Evolutionary conservation across 2,888 invertebrate genomes (phyloP), one percentile per base, ranked within the genome.

Genomic region (Nomada ferruginata): DNA sequence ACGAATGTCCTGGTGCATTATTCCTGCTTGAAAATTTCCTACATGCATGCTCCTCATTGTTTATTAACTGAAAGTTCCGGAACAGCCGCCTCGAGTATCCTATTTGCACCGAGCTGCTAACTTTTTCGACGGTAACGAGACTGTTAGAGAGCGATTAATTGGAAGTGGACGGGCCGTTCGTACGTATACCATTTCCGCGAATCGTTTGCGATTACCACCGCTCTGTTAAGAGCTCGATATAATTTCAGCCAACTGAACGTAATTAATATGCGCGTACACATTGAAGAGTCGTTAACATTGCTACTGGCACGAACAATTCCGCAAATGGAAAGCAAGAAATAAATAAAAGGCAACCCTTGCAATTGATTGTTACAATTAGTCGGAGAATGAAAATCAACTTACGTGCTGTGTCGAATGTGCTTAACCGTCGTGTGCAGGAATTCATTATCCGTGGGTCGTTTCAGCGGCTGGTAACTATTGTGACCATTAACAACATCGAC

Each of bases 371-470:
- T 26, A 57, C 11, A 57, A 20, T 57, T 15, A 7, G 59, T 18
- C 26, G 18, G 29, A 60, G 36, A 18, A 36, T 66, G 13, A 29
- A 36, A 10, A 64, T 13, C 18, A 7, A 86, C 87, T 87, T 86
- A 87, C 88, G 86, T 71, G 70, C 15, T 80, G 18, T 83, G 63
- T 4, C 60, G 83, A 23, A 76, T 79, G 73, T 92, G 87, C 69
- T 91, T 92, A 59, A 90, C 91, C 5, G 85, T 78, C 11, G 88
- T 86, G 76, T 91, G 90, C 1, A 90, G 73, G 72, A 91, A 91
- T 71, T 92, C 92, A 69, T 92, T 91, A 68, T 91, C 91, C 73
- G 88, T 89, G 50, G 91, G 89, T 66, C 89, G 87, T 65, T 91
- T 90, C 20, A 91, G 75, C 5, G 70, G 73, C 68, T 81, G 79